Conservation (phyloP, 1,140 invertebrate species). For the Heliconius melpomene region DNA sequence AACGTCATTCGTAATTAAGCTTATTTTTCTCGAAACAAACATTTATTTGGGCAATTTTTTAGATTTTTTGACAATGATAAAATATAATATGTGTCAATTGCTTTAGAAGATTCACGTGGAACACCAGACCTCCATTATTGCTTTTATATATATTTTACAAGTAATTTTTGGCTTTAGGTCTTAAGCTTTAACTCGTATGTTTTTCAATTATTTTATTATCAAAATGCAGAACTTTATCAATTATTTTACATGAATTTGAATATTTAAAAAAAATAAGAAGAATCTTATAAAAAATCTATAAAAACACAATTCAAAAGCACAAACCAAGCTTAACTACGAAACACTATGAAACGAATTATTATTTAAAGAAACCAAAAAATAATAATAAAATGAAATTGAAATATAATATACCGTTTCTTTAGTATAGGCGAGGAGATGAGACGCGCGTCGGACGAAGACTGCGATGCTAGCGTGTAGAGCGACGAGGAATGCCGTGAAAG, state of each 20-base stretch:
- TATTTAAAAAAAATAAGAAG: not conserved
- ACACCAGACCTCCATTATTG: not conserved
- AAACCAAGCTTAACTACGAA: not conserved
- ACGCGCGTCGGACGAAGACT: conserved; percentile 20
- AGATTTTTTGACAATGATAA: conserved; percentile 17
- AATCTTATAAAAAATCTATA: not conserved
- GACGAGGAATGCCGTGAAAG: conserved; percentile 32
- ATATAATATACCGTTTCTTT: not conserved
- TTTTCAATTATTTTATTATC: not conserved
- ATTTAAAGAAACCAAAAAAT: not conserved
- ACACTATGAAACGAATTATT: conserved; percentile 4
- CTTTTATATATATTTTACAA: too few relatives aligned
- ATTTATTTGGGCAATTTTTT: conserved; percentile 20
- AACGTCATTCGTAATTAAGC: conserved; percentile 22
- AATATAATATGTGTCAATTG: conserved; percentile 4
- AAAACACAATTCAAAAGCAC: conserved; percentile 27
- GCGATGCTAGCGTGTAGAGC: conserved; percentile 23
- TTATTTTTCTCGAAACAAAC: conserved; percentile 13
- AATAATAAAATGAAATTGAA: not conserved
- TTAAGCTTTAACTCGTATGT: not conserved
- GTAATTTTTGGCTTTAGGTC: too few relatives aligned
- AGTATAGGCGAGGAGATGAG: conserved; percentile 22
- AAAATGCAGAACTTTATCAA: not conserved
- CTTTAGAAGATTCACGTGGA: not conserved
- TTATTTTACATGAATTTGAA: not conserved